phyloP scores from a whole-genome alignment of 2,797 vertebrate species.

The Eulemur rubriventer region DNA sequence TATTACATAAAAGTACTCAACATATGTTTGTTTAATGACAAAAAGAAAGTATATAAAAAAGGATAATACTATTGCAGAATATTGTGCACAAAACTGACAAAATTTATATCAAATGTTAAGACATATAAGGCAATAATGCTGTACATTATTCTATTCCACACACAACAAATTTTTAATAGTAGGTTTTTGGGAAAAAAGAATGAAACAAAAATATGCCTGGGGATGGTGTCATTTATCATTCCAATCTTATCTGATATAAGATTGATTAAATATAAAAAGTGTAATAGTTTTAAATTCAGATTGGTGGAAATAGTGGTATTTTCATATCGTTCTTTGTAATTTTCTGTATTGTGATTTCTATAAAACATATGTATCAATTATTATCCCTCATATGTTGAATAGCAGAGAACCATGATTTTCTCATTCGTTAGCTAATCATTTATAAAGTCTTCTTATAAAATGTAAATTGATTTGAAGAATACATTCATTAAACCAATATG shows the following conservation, averaged over 20 bases:
- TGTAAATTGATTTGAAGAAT: slow-evolving; percentile 58
- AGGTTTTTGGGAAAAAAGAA: not conserved
- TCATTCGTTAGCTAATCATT: not conserved
- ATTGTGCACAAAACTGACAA: not conserved
- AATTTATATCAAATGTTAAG: not conserved
- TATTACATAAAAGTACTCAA: not conserved
- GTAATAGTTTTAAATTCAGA: not conserved
- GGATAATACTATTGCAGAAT: not conserved
- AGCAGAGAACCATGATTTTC: not conserved
- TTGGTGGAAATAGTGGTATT: not conserved
- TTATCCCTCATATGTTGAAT: not conserved
- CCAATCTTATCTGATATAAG: not conserved
- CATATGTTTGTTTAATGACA: not conserved
- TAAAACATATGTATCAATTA: not conserved
- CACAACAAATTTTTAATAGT: not conserved
- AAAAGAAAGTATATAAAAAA: not conserved
- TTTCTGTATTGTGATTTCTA: not conserved
- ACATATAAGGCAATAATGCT: not conserved
- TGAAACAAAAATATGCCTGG: not conserved
- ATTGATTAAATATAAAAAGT: not conserved
- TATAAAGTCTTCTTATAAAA: slow-evolving; percentile 60
- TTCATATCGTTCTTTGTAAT: not conserved
- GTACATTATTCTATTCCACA: not conserved
- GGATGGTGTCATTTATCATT: not conserved
- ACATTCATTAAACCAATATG: not conserved